Percentiles rank a stretch among this genome's conserved stretches.
Conservation (phyloP, 2,888 invertebrate species). For the Patella depressa region DNA sequence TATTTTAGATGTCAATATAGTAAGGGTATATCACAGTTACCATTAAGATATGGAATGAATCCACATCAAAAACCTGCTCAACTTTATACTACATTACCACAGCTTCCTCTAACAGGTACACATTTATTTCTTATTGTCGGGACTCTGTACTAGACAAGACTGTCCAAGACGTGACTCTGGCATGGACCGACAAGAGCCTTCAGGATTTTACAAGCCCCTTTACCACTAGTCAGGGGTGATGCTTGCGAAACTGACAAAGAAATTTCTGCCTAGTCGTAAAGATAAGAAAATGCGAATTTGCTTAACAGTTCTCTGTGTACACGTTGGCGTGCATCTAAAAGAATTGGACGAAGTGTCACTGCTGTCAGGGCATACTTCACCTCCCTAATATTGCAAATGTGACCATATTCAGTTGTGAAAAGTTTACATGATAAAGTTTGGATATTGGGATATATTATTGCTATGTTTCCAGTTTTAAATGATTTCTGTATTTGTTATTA, state of each 20-base stretch:
- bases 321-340: too few relatives aligned
- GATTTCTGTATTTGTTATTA: not conserved
- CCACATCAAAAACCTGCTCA: constrained; percentile 98
- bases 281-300: not conserved
- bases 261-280: not conserved
- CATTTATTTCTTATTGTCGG: not conserved
- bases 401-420: too few relatives aligned
- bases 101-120: constrained; percentile 83
- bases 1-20: constrained; percentile 94
- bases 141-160: not conserved
- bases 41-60: constrained; percentile 95
- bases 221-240: not conserved
- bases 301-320: too few relatives aligned
- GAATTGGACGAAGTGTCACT: too few relatives aligned
- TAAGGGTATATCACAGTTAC: constrained; percentile 82
- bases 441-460: too few relatives aligned
- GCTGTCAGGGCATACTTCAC: too few relatives aligned
- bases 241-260: not conserved
- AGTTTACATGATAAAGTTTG: too few relatives aligned
- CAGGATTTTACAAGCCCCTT: not conserved
- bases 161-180: not conserved
- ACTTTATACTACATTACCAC: constrained; percentile 83
- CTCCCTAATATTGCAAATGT: too few relatives aligned
- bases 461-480: too few relatives aligned
- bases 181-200: too few relatives aligned